Base-by-base conservation (phyloP, 2,888 invertebrate genomes). In the Acronicta aceris region DNA sequence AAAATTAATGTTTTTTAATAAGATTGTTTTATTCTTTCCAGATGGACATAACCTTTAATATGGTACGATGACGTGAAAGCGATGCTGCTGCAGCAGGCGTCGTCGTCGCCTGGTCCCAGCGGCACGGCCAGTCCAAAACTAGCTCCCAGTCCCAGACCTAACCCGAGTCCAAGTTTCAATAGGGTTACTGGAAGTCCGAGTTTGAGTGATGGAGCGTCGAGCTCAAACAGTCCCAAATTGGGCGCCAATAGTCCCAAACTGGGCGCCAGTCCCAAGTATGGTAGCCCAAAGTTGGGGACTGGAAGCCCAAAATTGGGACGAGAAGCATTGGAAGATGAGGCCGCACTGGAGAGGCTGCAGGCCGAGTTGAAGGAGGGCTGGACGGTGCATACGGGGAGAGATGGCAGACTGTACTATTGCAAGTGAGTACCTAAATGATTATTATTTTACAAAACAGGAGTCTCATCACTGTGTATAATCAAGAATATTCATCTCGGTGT, bases 331-430 rank as follows among this genome's bases (percentile, higher is more conserved):
- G 93, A 93, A 65, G 92, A 92, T 33, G 94, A 93, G 71, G 87
- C 87, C 5, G 92, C 92, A 41, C 81, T 96, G 84, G 96, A 96
- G 82, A 91, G 91, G 67, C 86, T 96, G 49, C 96, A 96, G 78
- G 93, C 93, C 13, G 95, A 95, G 76, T 89, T 97, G 67, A 96
- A 96, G 84, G 95, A 96, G 66, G 97, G 97, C 62, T 97, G 97
- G 97, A 97, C 97, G 15, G 96, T 96, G n/a, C 97, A 97, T 88
- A 95, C 96, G 65, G 96, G 96, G 84, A 96, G 96, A 80, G 97
- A 97, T 85, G 97, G 98, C 68, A 95, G 98, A 79, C 96, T 97
- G 65, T 98, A 98, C 92, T 98, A 97, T 95, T 98, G 98, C 97
- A 98, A 98, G 98, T 98, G 93, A 96, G 98, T 95, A n/a, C n/a